Conservation (phyloP, 2,797 vertebrate species). For the Cuculus canorus region DNA sequence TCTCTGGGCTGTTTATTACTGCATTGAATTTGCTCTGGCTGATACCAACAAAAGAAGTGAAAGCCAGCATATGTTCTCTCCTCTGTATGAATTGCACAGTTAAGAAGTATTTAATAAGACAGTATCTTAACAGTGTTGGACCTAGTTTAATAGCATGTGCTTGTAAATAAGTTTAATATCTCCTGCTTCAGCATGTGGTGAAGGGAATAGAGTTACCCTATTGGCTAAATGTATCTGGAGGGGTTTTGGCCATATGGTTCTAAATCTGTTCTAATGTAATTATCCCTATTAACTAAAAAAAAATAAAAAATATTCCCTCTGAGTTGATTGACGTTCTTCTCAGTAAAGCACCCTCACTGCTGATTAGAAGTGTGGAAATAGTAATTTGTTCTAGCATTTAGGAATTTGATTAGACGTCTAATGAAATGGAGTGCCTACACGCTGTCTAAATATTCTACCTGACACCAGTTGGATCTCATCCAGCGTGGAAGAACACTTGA, state of each 20-base stretch:
- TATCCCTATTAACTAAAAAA: conserved; percentile 59
- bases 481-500: conserved; percentile 22
- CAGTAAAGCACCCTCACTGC: conserved; percentile 22
- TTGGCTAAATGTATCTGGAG: conserved; percentile 56
- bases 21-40: conserved; percentile 7
- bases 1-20: background rate
- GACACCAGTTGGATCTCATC: conserved; percentile 52
- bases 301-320: conserved; percentile 28
- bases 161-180: conserved; percentile 59
- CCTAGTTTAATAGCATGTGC: conserved; percentile 25
- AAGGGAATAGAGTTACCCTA: conserved; percentile 41
- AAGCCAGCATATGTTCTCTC: conserved; percentile 7
- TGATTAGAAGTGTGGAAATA: conserved; percentile 71
- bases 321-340: conserved; percentile 59
- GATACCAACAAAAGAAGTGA: background rate
- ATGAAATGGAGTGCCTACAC: conserved; percentile 53
- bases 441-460: conserved; percentile 68
- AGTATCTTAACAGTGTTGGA: conserved; percentile 10
- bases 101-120: conserved; percentile 40
- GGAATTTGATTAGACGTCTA: conserved; percentile 63
- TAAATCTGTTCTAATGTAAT: conserved; percentile 66
- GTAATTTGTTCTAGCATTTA: conserved; percentile 60
- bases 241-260: conserved; percentile 58
- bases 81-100: background rate
- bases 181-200: conserved; percentile 36